Base-by-base conservation (phyloP, 2,113 vertebrate genomes). In the Ariopsis seemanni region DNA sequence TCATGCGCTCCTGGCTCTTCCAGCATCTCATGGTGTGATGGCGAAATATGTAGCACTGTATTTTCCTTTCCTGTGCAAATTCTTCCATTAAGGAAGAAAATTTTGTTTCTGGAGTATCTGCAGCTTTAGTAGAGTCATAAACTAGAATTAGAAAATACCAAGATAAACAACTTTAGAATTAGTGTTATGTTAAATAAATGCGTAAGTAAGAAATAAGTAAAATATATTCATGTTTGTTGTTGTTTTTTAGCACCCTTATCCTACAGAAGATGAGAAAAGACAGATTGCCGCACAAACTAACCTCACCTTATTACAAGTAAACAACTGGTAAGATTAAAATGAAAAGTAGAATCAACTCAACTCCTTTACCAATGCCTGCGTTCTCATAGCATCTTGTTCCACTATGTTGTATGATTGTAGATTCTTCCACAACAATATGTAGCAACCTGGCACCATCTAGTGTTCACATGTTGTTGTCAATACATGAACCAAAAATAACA, bases 1-100 rank as follows among this genome's bases (percentile, higher is more conserved):
- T 99, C 93, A 99, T 99, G 98, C 97, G 98, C 91, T 99, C 98
- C 86, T 99, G 98, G 98, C 97, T 99, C 93, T 99, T 99, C 95
- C 98, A 99, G 92, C 98, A 99, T 91, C 97, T 99, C 94, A 99
- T 99, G 98, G 98, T 99, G 95, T 96, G 97, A 52, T 30, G n/a
- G 8, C 9, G 15, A 84, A 55, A 20, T 52, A 55, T 27, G 50
- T 20, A 18, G 2, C 48, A 11, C 11, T 75, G 5, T 48, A 1
- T 48, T 22, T 14, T 63, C 22, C 25, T 77, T 34, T 77, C 34
- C 18, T 77, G 11, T 67, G 53, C 10, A 42, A 74, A 72, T 62
- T 27, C 34, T 18, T 77, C 25, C 15, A 60, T 85, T 65, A 63
- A 5, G 25, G 20, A 77, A 63, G 48, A 78, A 7, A 63, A 65